Conservation (phyloP, 2,113 vertebrate species). For the Etia nguti region DNA sequence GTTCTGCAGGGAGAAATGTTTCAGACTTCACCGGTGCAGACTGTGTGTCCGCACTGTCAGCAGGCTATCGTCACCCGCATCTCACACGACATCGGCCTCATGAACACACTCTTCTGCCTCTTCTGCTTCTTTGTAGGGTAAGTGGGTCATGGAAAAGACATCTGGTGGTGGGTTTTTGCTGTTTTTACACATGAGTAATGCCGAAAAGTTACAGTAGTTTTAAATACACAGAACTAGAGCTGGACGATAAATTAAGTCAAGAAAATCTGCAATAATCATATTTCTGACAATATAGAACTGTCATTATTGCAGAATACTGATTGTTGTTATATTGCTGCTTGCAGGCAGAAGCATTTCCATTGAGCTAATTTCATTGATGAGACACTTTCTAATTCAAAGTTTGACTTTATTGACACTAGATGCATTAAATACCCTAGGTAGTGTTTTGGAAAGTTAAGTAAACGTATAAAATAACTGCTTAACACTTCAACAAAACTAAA, state of each 20-base stretch:
- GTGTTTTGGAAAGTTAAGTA: neutral
- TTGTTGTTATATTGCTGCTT: neutral
- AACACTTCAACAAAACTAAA: neutral
- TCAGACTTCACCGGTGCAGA: slow-evolving; percentile 89
- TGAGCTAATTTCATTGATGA: neutral
- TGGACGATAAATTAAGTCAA: neutral
- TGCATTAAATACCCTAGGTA: neutral
- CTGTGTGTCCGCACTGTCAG: slow-evolving; percentile 95
- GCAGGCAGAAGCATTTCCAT: neutral
- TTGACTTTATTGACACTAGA: neutral
- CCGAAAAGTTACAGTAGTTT: neutral
- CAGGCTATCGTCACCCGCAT: slow-evolving; percentile 94
- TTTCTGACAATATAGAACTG: neutral
- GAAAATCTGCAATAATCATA: neutral
- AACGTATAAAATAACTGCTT: neutral
- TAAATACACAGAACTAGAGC: neutral
- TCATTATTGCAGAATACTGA: neutral
- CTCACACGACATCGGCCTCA: slow-evolving; percentile 88
- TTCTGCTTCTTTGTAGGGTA: slow-evolving; percentile 98
- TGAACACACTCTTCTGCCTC: slow-evolving; percentile 95
- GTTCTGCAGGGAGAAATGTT: slow-evolving; percentile 97
- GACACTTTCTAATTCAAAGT: neutral
- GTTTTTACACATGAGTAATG: neutral
- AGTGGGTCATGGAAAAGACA: slow-evolving; percentile 27
- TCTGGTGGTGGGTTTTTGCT: neutral